These are phyloP conservation scores for Ciconia boyciana DNA, from an alignment of 2,113 vertebrate genomes.

Conservation along the genomic window DNA sequence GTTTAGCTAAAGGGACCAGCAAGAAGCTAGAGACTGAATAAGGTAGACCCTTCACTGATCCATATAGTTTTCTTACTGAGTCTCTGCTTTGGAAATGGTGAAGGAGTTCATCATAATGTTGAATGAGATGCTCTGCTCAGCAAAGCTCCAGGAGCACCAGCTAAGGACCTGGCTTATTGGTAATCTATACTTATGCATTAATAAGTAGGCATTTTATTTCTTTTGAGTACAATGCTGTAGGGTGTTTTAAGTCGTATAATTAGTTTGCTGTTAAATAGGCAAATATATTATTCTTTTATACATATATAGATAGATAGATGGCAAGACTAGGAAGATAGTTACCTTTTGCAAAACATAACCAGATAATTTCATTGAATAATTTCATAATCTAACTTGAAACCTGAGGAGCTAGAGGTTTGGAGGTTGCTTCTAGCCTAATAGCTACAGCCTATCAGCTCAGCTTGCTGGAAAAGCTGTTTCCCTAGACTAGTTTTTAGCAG, in stretches of 20 bases:
- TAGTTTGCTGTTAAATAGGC: not conserved
- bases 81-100: not conserved
- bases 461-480: not conserved
- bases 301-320: not conserved
- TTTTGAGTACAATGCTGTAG: not conserved
- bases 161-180: not conserved
- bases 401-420: not conserved
- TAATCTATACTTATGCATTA: conserved; percentile 15
- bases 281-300: not conserved
- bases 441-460: not conserved
- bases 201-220: not conserved
- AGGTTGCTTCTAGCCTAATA: not conserved
- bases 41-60: not conserved
- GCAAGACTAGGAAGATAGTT: not conserved
- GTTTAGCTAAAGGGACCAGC: not conserved
- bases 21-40: not conserved
- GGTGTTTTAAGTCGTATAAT: not conserved
- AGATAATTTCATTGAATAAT: not conserved
- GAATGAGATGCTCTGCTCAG: not conserved
- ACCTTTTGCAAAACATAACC: not conserved
- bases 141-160: not conserved
- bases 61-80: not conserved
- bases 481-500: not conserved
- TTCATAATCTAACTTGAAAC: not conserved
- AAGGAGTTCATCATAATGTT: not conserved